phyloP scores from a whole-genome alignment of 2,888 invertebrate genomes.

The Creontiades dilutus region DNA sequence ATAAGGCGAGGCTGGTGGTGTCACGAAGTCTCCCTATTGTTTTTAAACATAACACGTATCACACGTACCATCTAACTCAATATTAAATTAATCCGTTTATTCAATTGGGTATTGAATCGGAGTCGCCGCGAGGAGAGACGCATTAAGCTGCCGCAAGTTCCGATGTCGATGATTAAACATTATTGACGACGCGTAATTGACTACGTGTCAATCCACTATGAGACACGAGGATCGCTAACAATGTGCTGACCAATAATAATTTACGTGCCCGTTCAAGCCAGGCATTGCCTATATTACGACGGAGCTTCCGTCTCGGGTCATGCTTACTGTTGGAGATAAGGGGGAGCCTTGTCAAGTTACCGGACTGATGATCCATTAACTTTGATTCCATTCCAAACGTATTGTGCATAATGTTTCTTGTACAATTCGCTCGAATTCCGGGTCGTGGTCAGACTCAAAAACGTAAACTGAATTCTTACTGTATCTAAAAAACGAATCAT shows the following conservation, averaged over 20 bases:
- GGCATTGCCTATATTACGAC: not conserved
- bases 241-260: not conserved
- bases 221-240: slow-evolving; percentile 23
- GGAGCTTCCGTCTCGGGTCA: not conserved
- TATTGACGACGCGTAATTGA: slow-evolving; percentile 5
- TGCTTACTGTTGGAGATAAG: not conserved
- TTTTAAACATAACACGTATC: no score
- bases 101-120: no score
- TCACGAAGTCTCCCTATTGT: no score
- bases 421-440: no score
- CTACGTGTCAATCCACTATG: slow-evolving; percentile 18
- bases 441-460: no score
- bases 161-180: slow-evolving; percentile 6
- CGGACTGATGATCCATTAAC: not conserved
- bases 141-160: not conserved
- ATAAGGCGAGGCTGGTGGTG: no score
- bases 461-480: no score
- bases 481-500: no score
- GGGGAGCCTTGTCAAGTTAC: not conserved
- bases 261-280: not conserved
- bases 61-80: no score
- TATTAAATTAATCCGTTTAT: no score
- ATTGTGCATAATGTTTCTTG: no score
- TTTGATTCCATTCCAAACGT: not conserved
- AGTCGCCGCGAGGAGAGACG: no score